These are phyloP conservation scores for Ichneumon xanthorius DNA, from an alignment of 2,888 invertebrate genomes.

Conservation along the genomic window DNA sequence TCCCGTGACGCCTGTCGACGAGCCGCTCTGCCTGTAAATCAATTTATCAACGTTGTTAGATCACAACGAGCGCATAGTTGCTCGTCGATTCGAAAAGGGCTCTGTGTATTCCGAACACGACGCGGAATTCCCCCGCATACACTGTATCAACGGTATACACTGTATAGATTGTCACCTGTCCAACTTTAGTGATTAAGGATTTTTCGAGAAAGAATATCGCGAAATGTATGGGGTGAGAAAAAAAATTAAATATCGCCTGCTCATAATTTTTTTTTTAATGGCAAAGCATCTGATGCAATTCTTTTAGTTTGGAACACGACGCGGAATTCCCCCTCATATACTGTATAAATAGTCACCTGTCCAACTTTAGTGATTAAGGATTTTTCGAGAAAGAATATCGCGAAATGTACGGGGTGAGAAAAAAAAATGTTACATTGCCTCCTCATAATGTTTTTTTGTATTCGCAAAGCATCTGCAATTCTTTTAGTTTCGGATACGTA, in stretches of 20 bases:
- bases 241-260: no score
- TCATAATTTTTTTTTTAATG: no score
- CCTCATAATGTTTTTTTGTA: no score
- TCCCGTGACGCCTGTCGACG: conserved; percentile 35
- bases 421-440: no score
- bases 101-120: background rate
- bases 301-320: background rate
- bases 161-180: background rate
- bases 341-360: no score
- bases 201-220: background rate
- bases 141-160: background rate
- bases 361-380: no score
- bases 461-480: no score
- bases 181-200: background rate
- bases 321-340: no score
- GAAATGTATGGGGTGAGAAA: no score
- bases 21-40: conserved; percentile 42
- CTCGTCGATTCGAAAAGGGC: background rate
- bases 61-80: conserved; percentile 5
- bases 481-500: conserved; percentile 49
- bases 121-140: background rate
- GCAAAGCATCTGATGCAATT: no score
- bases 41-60: background rate
- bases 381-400: no score
- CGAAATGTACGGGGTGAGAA: no score